phyloP scores from a whole-genome alignment of 1,140 invertebrate species.

The Charaxes varanes region DNA sequence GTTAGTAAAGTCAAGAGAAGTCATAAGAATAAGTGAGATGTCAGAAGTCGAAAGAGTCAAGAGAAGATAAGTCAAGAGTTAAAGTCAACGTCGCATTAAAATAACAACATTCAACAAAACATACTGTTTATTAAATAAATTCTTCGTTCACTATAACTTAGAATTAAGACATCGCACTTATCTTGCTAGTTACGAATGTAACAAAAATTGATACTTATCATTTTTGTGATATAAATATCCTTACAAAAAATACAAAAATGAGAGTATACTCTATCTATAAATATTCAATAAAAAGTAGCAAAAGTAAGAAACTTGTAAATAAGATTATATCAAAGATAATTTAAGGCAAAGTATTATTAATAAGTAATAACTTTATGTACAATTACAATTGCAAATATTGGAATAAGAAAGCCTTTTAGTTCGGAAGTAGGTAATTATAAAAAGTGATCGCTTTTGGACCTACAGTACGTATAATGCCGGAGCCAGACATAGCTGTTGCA shows the following conservation, averaged over 20 bases:
- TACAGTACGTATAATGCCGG: too few relatives aligned
- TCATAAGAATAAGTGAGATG: slow-evolving; percentile 52
- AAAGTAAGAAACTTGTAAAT: slow-evolving; percentile 20
- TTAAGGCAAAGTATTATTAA: slow-evolving; percentile 20
- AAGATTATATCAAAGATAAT: slow-evolving; percentile 24
- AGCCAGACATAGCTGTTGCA: too few relatives aligned
- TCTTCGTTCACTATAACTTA: slow-evolving; percentile 31
- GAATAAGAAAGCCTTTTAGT: slow-evolving; percentile 11
- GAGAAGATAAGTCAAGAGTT: slow-evolving; percentile 26
- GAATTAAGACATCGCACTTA: slow-evolving; percentile 64
- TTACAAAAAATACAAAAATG: slow-evolving; percentile 37
- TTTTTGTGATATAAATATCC: slow-evolving; percentile 31
- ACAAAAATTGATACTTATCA: slow-evolving; percentile 26
- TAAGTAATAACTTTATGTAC: slow-evolving; percentile 25
- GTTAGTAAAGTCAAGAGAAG: slow-evolving; percentile 12
- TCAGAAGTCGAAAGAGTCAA: slow-evolving; percentile 39
- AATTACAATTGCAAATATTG: slow-evolving; percentile 19
- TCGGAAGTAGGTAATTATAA: neutral
- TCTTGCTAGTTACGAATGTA: slow-evolving; percentile 40
- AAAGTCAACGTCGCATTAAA: slow-evolving; percentile 40
- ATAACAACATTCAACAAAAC: slow-evolving; percentile 43
- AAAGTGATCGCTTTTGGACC: too few relatives aligned
- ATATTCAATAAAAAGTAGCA: slow-evolving; percentile 26
- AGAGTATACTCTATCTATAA: slow-evolving; percentile 34
- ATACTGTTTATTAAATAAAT: slow-evolving; percentile 44